phyloP scores from a whole-genome alignment of 2,888 invertebrate species.

The Synanthedon myopaeformis region DNA sequence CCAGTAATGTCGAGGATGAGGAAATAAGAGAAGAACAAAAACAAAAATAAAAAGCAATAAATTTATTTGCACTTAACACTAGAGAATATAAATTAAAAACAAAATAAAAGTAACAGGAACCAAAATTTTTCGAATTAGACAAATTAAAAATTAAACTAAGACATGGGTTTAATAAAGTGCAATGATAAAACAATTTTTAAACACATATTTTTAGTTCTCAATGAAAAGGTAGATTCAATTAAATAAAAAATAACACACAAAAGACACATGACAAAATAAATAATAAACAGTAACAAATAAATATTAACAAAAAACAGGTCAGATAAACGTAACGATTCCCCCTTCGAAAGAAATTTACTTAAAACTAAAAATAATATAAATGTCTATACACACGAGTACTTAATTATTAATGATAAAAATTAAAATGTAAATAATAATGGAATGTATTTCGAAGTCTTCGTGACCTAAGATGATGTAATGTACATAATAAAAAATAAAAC shows the following conservation, averaged over 20 bases:
- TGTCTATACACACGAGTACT: conserved; percentile 6
- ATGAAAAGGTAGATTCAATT: conserved; percentile 2
- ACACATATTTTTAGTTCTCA: conserved; percentile 2
- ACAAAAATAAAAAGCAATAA: conserved; percentile 56
- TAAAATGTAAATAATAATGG: conserved; percentile 21
- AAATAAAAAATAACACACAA: conserved; percentile 42
- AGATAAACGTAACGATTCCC: conserved; percentile 69
- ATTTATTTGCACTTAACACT: conserved; percentile 60
- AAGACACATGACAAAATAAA: conserved; percentile 35
- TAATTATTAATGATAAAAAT: conserved; percentile 5
- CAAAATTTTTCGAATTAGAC: conserved; percentile 33
- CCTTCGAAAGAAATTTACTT: conserved; percentile 25
- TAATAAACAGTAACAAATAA: conserved; percentile 58
- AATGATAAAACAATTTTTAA: neutral
- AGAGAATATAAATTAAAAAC: conserved; percentile 60
- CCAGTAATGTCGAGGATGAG: neutral
- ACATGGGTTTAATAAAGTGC: conserved; percentile 1
- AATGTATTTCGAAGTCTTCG: conserved; percentile 32
- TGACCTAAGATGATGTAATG: conserved; percentile 4
- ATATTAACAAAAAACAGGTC: conserved; percentile 56
- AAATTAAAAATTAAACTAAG: conserved; percentile 13
- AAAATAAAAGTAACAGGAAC: conserved; percentile 71
- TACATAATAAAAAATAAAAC: conserved; percentile 20
- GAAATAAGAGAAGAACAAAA: conserved; percentile 24
- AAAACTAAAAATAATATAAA: conserved; percentile 11